Percentiles rank a stretch among this genome's conserved stretches.
Evolutionary conservation across 2,888 invertebrate species (phyloP).

Genomic region (Itoplectis maculator): DNA sequence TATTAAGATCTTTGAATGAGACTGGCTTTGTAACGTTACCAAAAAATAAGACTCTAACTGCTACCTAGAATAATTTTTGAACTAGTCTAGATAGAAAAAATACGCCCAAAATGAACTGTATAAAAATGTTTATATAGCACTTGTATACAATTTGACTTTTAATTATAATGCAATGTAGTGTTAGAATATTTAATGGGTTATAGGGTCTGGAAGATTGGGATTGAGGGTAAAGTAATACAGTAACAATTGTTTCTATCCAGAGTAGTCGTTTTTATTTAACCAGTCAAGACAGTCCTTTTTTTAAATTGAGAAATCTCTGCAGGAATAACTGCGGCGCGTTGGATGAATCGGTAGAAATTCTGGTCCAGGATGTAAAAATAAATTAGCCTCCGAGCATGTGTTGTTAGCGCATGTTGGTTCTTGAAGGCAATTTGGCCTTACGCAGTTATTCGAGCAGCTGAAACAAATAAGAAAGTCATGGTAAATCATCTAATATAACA

Average conservation of each 20-base stretch:
- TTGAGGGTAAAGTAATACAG: neutral
- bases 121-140: too few species aligned
- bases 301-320: constrained; percentile 72
- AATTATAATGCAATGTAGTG: neutral
- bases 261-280: constrained; percentile 76
- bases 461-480: constrained; percentile 56
- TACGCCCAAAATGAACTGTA: too few species aligned
- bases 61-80: too few species aligned
- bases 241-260: constrained; percentile 61
- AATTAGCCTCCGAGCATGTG: constrained; percentile 32
- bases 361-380: constrained; percentile 58
- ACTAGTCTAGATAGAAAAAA: too few species aligned
- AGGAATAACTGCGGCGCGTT: constrained; percentile 59
- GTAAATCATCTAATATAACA: neutral
- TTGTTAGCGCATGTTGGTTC: constrained; percentile 5
- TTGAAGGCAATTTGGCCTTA: constrained; percentile 43
- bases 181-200: neutral
- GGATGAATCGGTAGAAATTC: constrained; percentile 53
- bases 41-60: too few species aligned
- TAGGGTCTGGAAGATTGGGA: neutral
- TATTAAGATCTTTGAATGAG: too few species aligned
- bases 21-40: too few species aligned
- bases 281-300: constrained; percentile 72
- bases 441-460: constrained; percentile 71
- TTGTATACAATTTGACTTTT: too few species aligned